These are phyloP conservation scores for Drymodes brunneopygia DNA, from an alignment of 2,113 vertebrate genomes.

Conservation along the genomic window DNA sequence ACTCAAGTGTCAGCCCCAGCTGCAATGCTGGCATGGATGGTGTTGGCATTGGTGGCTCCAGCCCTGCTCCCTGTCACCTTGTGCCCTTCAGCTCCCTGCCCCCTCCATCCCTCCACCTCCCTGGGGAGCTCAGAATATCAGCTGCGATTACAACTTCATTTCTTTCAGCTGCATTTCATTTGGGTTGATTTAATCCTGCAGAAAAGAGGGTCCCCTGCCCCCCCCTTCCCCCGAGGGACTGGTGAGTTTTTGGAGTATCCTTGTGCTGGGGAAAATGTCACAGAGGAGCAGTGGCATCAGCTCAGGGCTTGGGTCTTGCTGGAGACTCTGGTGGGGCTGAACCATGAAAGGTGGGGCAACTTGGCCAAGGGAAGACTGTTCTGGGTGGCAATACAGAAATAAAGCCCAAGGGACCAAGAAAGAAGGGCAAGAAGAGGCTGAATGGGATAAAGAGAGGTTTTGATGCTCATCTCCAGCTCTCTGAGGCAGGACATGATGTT, in stretches of 20 bases:
- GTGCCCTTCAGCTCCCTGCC: neutral
- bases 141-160: neutral
- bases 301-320: neutral
- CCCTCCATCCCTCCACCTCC: neutral
- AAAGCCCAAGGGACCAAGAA: neutral
- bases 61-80: neutral
- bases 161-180: neutral
- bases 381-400: neutral
- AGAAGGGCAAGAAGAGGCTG: neutral
- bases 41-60: neutral
- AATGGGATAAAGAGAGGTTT: neutral
- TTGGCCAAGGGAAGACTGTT: neutral
- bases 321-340: neutral
- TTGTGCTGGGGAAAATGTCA: neutral
- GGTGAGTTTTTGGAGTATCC: neutral
- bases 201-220: neutral
- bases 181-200: neutral
- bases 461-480: neutral
- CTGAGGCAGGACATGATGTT: neutral
- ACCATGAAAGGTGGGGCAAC: neutral
- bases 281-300: fast-evolving
- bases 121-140: neutral
- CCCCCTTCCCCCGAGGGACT: fast-evolving
- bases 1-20: neutral
- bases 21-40: neutral